phyloP scores from a whole-genome alignment of 2,113 vertebrate species.

The Sus scrofa region DNA sequence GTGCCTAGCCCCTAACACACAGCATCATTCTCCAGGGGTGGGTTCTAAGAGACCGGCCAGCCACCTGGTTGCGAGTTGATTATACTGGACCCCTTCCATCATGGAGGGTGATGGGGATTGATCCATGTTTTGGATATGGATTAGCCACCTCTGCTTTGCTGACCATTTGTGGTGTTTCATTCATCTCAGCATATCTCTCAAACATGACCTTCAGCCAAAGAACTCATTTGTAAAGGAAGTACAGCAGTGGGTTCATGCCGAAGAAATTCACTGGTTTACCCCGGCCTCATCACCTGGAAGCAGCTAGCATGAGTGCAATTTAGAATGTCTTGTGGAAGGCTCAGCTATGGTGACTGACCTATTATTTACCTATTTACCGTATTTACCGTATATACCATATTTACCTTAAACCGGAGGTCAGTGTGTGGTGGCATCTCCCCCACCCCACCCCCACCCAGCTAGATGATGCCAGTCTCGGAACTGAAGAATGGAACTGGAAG shows the following conservation, averaged over 20 bases:
- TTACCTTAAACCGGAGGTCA: not conserved
- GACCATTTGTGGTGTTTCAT: too few relatives aligned
- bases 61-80: not conserved
- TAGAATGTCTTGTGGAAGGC: not conserved
- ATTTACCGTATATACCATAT: too few relatives aligned
- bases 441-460: too few relatives aligned
- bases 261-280: not conserved
- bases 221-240: not conserved
- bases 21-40: not conserved
- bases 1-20: not conserved
- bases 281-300: not conserved
- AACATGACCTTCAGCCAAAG: not conserved
- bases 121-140: not conserved
- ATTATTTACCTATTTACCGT: too few relatives aligned
- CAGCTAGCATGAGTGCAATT: not conserved
- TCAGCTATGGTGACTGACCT: not conserved
- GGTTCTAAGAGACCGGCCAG: not conserved
- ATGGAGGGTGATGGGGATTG: not conserved
- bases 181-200: not conserved
- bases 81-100: not conserved
- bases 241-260: not conserved
- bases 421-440: too few relatives aligned
- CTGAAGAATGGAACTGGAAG: not conserved
- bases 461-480: not conserved
- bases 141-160: too few relatives aligned